Conservation (phyloP, 2,113 vertebrate genomes). For the Scatophagus argus region DNA sequence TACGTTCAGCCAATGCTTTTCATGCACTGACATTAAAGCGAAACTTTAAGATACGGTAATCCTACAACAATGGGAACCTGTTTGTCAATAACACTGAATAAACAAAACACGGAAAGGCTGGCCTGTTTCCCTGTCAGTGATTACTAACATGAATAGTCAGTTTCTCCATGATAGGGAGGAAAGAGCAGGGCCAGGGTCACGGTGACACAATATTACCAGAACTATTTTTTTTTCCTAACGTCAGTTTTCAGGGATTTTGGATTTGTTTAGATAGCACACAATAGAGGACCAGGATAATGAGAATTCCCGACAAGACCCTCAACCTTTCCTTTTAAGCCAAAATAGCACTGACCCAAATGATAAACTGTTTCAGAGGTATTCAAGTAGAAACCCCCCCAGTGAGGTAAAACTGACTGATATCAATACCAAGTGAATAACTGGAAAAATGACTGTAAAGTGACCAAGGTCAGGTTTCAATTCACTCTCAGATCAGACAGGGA, state of each 20-base stretch:
- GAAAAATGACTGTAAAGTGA: background rate
- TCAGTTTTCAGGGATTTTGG: background rate
- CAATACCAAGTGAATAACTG: background rate
- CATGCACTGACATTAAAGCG: background rate
- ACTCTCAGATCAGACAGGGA: background rate
- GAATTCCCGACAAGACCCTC: background rate
- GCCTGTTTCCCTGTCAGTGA: background rate
- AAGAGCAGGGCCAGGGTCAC: background rate
- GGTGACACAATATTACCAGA: background rate
- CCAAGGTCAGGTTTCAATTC: conserved; percentile 9
- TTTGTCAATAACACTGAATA: background rate
- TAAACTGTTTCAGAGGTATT: background rate
- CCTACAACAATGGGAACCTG: background rate
- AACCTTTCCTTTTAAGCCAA: background rate
- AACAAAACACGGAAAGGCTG: background rate
- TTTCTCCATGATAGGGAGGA: background rate
- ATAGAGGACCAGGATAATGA: background rate
- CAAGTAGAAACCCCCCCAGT: conserved; percentile 4
- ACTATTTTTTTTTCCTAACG: too few relatives aligned
- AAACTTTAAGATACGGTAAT: background rate
- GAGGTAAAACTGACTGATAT: background rate
- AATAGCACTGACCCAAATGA: background rate
- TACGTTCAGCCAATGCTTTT: background rate
- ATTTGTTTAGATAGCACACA: background rate
- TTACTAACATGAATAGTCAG: background rate